phyloP scores from a whole-genome alignment of 2,797 vertebrate species.

The Poecile montanus region DNA sequence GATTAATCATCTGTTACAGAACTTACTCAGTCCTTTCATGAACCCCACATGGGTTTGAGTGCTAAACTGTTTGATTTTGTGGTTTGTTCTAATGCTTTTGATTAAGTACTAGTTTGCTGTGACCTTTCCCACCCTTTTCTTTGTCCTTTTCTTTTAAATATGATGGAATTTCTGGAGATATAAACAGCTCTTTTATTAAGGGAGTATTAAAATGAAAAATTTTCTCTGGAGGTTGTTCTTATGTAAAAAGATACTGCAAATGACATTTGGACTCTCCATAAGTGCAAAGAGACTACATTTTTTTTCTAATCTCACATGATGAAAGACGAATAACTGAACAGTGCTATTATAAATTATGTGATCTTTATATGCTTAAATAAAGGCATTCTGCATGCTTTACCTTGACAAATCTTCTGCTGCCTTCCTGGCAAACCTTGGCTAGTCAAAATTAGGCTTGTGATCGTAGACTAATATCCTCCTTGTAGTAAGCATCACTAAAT shows the following conservation, averaged over 20 bases:
- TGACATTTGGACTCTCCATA: background rate
- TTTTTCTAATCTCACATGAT: background rate
- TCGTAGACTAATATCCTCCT: background rate
- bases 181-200: background rate
- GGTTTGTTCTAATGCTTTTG: background rate
- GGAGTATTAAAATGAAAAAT: background rate
- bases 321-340: background rate
- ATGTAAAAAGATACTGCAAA: background rate
- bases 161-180: background rate
- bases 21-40: background rate
- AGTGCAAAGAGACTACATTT: background rate
- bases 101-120: background rate
- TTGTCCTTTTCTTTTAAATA: background rate
- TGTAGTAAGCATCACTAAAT: background rate
- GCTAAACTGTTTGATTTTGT: background rate
- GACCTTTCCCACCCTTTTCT: background rate
- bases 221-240: background rate
- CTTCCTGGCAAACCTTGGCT: background rate
- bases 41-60: background rate
- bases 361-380: background rate
- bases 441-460: background rate
- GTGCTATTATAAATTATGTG: background rate
- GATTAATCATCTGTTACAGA: background rate
- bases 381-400: background rate
- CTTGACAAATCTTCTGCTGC: background rate